Percentiles rank a stretch among this genome's conserved stretches.
These are phyloP conservation scores for Drosophila falleni DNA, from an alignment of 2,888 invertebrate species.

Conservation along the genomic window DNA sequence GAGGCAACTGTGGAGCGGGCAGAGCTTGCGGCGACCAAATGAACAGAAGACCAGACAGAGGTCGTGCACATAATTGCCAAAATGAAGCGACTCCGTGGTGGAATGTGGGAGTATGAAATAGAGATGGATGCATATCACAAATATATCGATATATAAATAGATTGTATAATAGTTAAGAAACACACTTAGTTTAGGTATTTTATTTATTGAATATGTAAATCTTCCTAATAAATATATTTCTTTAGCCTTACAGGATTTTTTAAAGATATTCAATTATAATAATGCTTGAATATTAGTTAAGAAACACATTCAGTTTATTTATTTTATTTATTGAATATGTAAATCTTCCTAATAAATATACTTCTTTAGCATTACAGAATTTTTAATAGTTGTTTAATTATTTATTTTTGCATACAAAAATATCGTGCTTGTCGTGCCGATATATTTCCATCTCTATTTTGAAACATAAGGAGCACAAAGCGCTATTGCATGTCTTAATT, in stretches of 20 bases:
- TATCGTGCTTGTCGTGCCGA: background rate
- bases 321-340: background rate
- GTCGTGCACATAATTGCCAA: slow-evolving; percentile 8
- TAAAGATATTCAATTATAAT: background rate
- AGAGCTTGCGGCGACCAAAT: slow-evolving; percentile 5
- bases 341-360: background rate
- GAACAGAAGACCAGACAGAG: slow-evolving; percentile 9
- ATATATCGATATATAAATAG: background rate
- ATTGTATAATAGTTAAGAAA: background rate
- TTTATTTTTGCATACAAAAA: too few species aligned
- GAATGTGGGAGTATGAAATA: background rate
- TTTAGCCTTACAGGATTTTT: background rate
- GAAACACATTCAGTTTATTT: background rate
- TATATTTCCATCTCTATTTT: background rate
- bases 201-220: background rate
- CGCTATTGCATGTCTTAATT: slow-evolving; percentile 15
- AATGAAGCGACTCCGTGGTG: background rate
- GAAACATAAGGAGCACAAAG: background rate
- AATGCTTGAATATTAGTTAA: background rate
- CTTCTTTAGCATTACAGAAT: background rate
- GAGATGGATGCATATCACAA: background rate
- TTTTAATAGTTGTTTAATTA: background rate
- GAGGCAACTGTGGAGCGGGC: background rate
- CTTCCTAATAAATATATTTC: background rate
- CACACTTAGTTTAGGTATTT: background rate